Evolutionary conservation across 1,140 invertebrate species (phyloP).

Genomic region (Drosophila nannoptera): DNA sequence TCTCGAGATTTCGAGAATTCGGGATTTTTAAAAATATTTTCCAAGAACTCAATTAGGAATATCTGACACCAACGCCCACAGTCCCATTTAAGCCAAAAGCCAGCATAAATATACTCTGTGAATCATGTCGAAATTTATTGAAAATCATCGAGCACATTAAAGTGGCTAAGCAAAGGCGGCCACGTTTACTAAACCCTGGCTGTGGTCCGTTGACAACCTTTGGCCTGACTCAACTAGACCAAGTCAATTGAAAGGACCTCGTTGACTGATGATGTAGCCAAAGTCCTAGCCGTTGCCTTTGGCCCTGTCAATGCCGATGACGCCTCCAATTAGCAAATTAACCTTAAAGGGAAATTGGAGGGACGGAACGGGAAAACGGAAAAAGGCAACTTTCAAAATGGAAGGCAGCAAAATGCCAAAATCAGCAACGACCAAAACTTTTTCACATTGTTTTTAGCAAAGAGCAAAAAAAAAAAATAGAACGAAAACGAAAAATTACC

Average conservation of each 20-base stretch:
- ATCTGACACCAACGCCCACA: background rate
- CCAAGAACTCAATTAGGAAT: background rate
- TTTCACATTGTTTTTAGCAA: constrained; percentile 67
- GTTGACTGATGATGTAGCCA: constrained; percentile 66
- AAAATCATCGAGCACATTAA: constrained; percentile 70
- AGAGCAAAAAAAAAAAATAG: constrained; percentile 27
- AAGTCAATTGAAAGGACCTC: constrained; percentile 56
- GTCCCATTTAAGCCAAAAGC: background rate
- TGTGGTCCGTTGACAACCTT: constrained; percentile 19
- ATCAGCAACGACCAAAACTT: constrained; percentile 58
- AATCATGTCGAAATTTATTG: constrained; percentile 53
- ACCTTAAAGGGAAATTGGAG: constrained; percentile 54
- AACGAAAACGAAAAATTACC: constrained; percentile 9
- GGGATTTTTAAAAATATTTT: background rate
- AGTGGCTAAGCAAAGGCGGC: constrained; percentile 19
- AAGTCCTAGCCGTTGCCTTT: constrained; percentile 19
- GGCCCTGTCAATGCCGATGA: constrained; percentile 61
- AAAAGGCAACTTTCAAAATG: constrained; percentile 40
- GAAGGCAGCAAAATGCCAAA: constrained; percentile 67
- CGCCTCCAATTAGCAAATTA: constrained; percentile 78
- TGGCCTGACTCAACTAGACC: constrained; percentile 50
- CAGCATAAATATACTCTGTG: background rate
- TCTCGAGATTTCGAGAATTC: too few relatives aligned
- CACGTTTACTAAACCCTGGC: background rate
- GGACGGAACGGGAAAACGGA: background rate